Base-by-base conservation (phyloP, 2,888 invertebrate genomes). In the Nemurella pictetii region DNA sequence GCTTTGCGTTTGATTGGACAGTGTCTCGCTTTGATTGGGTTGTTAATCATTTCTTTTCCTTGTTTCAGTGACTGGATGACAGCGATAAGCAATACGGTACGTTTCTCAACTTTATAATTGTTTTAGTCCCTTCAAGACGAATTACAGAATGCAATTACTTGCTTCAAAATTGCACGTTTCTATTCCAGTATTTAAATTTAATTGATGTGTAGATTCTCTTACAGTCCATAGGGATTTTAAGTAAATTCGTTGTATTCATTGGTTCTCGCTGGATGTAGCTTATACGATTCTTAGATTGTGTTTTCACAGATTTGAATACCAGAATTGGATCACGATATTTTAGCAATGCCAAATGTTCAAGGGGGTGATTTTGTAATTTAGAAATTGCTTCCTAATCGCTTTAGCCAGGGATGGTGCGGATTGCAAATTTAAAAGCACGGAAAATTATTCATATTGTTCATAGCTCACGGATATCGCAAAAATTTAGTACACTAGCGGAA, bases 81-180 rank as follows among this genome's bases (percentile, higher is more conserved):
- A 85, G 95, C 95, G 84, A 95, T 95, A 88, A 94, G 95, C 87
- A 95, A 95, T 91, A 95, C 95, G 90, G 95, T 95, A 91, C 94
- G 95, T 92, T 86, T 75, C n/a, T 77, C n/a, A 25, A 25, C 35
- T 25, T 12, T 80, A n/a, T n/a, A n/a, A n/a, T 26, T 32, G 30
- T 80, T 80, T 20, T 30, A 36, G 35, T 80, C 32, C 36, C 26
- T 35, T 30, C 80, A 80, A 35, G 35, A 20, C 3, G 36, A 80
- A 80, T 80, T 32, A 80, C 30, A 35, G 35, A 80, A 7, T 32
- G 35, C 27, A 32, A 26, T 75, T 27, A 75, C 75, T 9, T 2
- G 12, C 75, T 27, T n/a, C 75, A 25, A 75, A n/a, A 25, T 26
- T 2, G 28, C 26, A n/a, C 26, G 75, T 75, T 75, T 28, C 5